Conservation (phyloP, 2,888 invertebrate genomes). For the Lathronympha strigana region DNA sequence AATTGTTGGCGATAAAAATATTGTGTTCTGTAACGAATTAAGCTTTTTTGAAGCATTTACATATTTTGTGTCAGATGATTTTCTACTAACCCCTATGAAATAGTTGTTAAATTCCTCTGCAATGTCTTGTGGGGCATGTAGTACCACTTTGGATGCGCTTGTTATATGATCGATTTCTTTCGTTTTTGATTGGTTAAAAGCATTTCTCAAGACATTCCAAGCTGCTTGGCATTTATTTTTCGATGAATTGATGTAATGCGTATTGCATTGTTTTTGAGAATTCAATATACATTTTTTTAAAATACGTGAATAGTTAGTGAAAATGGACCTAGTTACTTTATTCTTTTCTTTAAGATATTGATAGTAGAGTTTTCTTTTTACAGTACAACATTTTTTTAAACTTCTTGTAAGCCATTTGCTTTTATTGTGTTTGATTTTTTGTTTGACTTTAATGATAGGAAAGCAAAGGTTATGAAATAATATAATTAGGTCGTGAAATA, state of each 20-base stretch:
- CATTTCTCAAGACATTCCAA: not conserved
- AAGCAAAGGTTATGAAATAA: no score
- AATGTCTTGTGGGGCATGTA: not conserved
- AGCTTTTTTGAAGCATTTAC: not conserved
- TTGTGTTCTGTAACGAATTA: not conserved
- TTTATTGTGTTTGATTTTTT: not conserved
- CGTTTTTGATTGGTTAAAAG: not conserved
- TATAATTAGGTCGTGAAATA: no score
- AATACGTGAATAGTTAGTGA: conserved; percentile 1
- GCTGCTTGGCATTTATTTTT: conserved; percentile 15
- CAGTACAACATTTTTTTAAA: conserved; percentile 1
- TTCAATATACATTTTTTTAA: not conserved
- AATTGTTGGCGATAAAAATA: conserved; percentile 2
- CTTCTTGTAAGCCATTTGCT: not conserved
- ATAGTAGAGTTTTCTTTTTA: conserved; percentile 12
- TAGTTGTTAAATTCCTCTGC: conserved; percentile 12
- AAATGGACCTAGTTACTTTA: not conserved
- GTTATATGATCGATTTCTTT: not conserved
- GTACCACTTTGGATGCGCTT: not conserved
- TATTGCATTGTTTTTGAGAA: conserved; percentile 4
- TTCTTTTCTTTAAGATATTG: not conserved
- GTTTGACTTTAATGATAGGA: no score
- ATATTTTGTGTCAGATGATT: not conserved
- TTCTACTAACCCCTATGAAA: not conserved
- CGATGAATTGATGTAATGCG: not conserved